Conservation (phyloP, 2,113 vertebrate species). For the Antechinus stuartii region DNA sequence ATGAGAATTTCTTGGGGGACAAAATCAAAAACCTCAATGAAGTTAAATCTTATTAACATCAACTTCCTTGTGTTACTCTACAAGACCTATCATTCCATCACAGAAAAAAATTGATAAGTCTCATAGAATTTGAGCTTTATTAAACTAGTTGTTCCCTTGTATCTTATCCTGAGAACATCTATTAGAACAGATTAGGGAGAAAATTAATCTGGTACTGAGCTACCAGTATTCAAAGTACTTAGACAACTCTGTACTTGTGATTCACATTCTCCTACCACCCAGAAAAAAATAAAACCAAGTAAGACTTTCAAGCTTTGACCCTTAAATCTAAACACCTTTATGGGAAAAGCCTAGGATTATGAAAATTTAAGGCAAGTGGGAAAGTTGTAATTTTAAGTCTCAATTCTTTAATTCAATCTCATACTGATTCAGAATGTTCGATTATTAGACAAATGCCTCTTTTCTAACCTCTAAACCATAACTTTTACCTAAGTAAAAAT, state of each 20-base stretch:
- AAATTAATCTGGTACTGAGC: background rate
- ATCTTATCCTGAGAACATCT: constrained; percentile 4
- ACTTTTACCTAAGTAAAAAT: constrained; percentile 18
- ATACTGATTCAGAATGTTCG: background rate
- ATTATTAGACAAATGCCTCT: background rate
- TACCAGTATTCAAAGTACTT: background rate
- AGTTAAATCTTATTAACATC: background rate
- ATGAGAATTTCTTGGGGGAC: constrained; percentile 31
- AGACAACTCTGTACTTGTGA: background rate
- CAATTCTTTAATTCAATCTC: background rate
- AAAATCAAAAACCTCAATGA: constrained; percentile 39
- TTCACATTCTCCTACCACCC: constrained; percentile 20
- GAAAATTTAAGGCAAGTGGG: background rate
- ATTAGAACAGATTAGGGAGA: background rate
- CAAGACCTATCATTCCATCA: constrained; percentile 27
- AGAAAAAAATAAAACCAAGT: constrained; percentile 29
- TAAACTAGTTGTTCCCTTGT: constrained; percentile 21
- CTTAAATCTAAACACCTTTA: background rate
- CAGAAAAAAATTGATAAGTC: constrained; percentile 30
- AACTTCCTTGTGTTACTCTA: constrained; percentile 23
- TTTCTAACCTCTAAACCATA: constrained; percentile 17
- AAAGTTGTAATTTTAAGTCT: background rate
- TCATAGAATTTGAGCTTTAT: constrained; percentile 22
- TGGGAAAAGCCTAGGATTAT: background rate
- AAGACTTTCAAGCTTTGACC: background rate